These are phyloP conservation scores for Clarias macrocephalus DNA, from an alignment of 2,113 vertebrate genomes.

Conservation along the genomic window DNA sequence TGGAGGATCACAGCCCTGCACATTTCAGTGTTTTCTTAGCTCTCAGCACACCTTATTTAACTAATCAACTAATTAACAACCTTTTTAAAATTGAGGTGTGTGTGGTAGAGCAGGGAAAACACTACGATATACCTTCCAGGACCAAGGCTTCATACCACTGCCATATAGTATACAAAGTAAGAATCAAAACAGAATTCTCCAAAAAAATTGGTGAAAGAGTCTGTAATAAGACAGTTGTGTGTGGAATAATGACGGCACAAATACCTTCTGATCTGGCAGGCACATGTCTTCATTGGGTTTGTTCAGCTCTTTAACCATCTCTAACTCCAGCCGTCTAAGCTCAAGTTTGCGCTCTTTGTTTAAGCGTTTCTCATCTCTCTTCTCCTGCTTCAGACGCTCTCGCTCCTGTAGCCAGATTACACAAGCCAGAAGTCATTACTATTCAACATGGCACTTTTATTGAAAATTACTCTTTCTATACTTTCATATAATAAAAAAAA, in stretches of 20 bases:
- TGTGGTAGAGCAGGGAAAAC: too few relatives aligned
- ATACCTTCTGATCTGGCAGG: slow-evolving; percentile 91
- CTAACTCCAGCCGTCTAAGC: slow-evolving; percentile 85
- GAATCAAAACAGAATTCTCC: not conserved
- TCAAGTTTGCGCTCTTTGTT: slow-evolving; percentile 93
- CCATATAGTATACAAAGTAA: not conserved
- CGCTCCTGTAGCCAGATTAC: slow-evolving; percentile 77
- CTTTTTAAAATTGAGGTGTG: too few relatives aligned
- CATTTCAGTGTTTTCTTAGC: too few relatives aligned
- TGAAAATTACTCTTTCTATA: slow-evolving; percentile 35
- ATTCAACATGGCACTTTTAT: slow-evolving; percentile 32
- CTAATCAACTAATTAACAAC: too few relatives aligned
- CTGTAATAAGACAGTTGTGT: too few relatives aligned
- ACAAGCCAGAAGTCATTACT: slow-evolving; percentile 34
- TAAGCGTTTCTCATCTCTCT: slow-evolving; percentile 89
- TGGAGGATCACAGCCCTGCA: too few relatives aligned
- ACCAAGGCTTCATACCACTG: too few relatives aligned
- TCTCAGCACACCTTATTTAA: too few relatives aligned
- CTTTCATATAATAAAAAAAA: not conserved
- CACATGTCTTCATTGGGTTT: slow-evolving; percentile 97
- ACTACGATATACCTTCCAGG: too few relatives aligned
- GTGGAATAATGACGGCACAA: not conserved
- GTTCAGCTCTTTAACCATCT: slow-evolving; percentile 93
- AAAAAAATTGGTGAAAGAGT: not conserved
- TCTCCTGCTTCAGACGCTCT: slow-evolving; percentile 91